Evolutionary conservation across 2,797 vertebrate genomes (phyloP).

Genomic region (Oophaga sylvatica): DNA sequence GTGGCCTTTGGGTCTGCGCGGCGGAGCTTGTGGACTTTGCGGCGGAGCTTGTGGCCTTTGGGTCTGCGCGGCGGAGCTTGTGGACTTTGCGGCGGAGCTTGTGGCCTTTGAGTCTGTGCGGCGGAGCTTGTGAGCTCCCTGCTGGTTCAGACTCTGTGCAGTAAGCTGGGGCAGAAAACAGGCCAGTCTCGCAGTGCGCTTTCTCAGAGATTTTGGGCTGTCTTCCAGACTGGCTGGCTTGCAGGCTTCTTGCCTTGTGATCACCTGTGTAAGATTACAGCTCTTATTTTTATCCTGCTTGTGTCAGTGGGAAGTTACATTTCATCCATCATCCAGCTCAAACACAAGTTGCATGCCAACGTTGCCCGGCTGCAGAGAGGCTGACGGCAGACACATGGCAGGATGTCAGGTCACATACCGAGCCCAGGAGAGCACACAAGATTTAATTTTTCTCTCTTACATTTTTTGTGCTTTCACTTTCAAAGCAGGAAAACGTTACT

Average conservation of each 20-base stretch:
- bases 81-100: background rate
- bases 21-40: background rate
- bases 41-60: too few relatives aligned
- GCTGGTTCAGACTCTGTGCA: background rate
- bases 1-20: too few relatives aligned
- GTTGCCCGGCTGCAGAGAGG: background rate
- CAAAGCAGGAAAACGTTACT: too few relatives aligned
- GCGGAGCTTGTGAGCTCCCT: background rate
- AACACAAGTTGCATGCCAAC: background rate
- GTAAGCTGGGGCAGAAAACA: background rate
- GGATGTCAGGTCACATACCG: background rate
- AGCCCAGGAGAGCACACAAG: too few relatives aligned
- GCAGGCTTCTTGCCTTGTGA: background rate
- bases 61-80: background rate
- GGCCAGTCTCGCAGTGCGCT: background rate
- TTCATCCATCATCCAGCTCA: background rate
- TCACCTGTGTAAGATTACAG: background rate
- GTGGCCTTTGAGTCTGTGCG: too few relatives aligned
- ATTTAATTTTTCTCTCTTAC: background rate
- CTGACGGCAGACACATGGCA: background rate
- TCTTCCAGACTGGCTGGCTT: background rate
- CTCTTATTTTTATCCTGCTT: background rate
- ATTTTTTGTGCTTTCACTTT: too few relatives aligned
- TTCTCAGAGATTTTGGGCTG: background rate
- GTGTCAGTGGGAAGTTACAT: background rate